phyloP scores from a whole-genome alignment of 2,113 vertebrate genomes.

The Castor canadensis region DNA sequence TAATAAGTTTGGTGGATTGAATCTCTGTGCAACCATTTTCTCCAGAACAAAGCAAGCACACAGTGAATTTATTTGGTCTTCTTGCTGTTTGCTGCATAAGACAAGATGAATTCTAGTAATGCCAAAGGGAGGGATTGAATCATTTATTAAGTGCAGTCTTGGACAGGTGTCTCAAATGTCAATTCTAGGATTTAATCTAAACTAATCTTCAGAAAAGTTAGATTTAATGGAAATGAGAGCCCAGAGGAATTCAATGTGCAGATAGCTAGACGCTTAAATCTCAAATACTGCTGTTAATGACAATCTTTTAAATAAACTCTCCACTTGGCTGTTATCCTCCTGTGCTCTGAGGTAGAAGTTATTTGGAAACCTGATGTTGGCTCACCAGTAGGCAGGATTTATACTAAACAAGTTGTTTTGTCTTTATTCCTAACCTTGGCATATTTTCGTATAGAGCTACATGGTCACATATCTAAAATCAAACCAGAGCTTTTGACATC shows the following conservation, averaged over 20 bases:
- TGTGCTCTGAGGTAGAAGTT: conserved; percentile 59
- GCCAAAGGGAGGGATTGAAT: conserved; percentile 72
- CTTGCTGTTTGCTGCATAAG: conserved; percentile 59
- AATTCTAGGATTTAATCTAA: conserved; percentile 73
- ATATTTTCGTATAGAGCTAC: not conserved
- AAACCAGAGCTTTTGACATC: not conserved
- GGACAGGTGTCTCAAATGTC: conserved; percentile 71
- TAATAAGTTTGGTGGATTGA: conserved; percentile 54
- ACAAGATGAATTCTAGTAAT: conserved; percentile 61
- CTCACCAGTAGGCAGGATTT: conserved; percentile 37
- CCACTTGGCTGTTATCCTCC: conserved; percentile 54
- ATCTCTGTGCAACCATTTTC: not conserved
- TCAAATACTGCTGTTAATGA: conserved; percentile 38
- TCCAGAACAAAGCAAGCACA: conserved; percentile 41
- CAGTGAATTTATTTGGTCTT: conserved; percentile 46
- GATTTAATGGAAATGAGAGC: conserved; percentile 77
- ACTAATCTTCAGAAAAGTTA: conserved; percentile 77
- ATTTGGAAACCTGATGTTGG: conserved; percentile 53
- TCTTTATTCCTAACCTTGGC: not conserved
- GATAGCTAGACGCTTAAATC: conserved; percentile 53
- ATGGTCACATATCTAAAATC: not conserved
- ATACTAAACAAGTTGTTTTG: conserved; percentile 51
- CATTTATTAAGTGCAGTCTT: conserved; percentile 73
- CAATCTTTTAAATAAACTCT: conserved; percentile 72
- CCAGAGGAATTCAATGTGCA: conserved; percentile 68